Conservation (phyloP, 1,140 invertebrate genomes). For the Phymastichus coffea region DNA sequence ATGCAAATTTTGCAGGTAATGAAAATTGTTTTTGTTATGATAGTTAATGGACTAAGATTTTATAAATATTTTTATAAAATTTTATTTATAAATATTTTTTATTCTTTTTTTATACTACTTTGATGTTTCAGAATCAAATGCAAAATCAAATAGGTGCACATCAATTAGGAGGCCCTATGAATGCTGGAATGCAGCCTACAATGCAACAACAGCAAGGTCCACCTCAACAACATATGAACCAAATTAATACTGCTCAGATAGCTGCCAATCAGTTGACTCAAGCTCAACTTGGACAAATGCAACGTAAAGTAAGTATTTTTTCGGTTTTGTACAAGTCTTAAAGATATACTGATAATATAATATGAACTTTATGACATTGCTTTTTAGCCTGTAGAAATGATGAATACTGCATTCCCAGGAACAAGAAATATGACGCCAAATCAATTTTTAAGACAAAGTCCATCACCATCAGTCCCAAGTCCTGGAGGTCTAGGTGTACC, state of each 20-base stretch:
- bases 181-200: conserved; percentile 48
- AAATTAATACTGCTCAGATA: conserved; percentile 59
- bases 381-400: conserved; percentile 50
- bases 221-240: conserved; percentile 48
- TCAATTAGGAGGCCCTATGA: conserved; percentile 49
- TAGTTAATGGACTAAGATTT: not conserved
- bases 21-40: conserved; percentile 3
- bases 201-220: conserved; percentile 54
- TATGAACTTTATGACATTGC: not conserved
- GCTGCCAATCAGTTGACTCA: conserved; percentile 60
- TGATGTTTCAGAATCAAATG: conserved; percentile 53
- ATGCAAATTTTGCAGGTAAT: conserved; percentile 51
- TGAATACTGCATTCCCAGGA: conserved; percentile 54
- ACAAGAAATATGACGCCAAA: conserved; percentile 63
- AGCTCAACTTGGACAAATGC: conserved; percentile 54
- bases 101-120: not conserved
- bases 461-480: conserved; percentile 69
- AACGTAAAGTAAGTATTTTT: conserved; percentile 48
- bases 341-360: not conserved
- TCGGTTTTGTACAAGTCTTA: not conserved
- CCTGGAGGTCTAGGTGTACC: conserved; percentile 65
- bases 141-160: conserved; percentile 55
- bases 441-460: conserved; percentile 70
- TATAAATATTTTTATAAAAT: not conserved
- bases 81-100: not conserved